Base-by-base conservation (phyloP, 2,797 vertebrate species). In the Echiichthys vipera region DNA sequence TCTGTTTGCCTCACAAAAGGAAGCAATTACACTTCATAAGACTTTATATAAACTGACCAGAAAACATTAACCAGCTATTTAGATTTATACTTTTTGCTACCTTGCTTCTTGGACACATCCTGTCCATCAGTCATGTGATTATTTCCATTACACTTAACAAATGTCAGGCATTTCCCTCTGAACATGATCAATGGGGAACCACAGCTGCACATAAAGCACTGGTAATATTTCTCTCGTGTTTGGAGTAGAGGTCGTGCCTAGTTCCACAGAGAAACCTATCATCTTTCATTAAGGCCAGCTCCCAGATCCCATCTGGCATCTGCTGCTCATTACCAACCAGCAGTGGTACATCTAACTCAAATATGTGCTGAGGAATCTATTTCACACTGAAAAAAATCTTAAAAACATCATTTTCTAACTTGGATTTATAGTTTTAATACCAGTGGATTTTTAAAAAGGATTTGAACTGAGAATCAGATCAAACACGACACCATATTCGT, bases 271-370 rank as follows among this genome's bases (percentile, higher is more conserved):
- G 71, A 78, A 81, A 67, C 87, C 88, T 89, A 90, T 91, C 93
- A 80, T 92, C 83, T 92, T 91, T 92, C 90, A 89, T 93, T 89
- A 89, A 86, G 71, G 62, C 85, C 61, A n/a, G 75, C 84, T 86
- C 76, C 1, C 49, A 84, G 88, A 91, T 90, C 84, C 84, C 88
- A 91, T 90, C 89, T 88, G 85, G 87, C 93, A 94, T 94, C 93
- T 94, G 93, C 89, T 91, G 84, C 82, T 90, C 86, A 89, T 94
- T 92, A 93, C 84, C 73, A 87, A 84, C 74, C 88, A 82, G 77
- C 36, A 32, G 76, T 75, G 74, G 83, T 80, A 80, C 88, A 84
- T 82, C 59, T 65, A 90, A 89, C 81, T 77, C 84, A 90, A 89
- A 89, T 84, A 89, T 82, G 81, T 83, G 83, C 89, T 73, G 68